Evolutionary conservation across 2,888 invertebrate species (phyloP), one percentile per base, ranked within the genome.

Genomic region (Caradrina kadenii): DNA sequence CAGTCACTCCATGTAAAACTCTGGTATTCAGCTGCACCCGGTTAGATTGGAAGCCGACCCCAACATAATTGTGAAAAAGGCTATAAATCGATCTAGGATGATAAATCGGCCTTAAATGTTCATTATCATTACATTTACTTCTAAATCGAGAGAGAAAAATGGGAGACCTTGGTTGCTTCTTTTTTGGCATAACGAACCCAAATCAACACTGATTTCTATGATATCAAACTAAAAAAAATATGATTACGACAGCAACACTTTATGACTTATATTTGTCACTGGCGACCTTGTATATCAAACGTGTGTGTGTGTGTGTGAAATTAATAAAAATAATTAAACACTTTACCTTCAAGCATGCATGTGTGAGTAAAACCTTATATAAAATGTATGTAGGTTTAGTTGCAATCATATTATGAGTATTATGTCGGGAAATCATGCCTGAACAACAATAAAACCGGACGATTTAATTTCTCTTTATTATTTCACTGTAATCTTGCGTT

Each of bases 251-350:
- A 19, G 26, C 11, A 21, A 52, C n/a, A 26, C 53, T 52, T 45
- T 15, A 59, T 39, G 13, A 0, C 22, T 15, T 50, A 45, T 50
- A 55, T 58, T 73, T 76, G 67, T 73, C 73, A 66, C 31, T 48
- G 15, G 22, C 11, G 63, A 63, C 80, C 75, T 79, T 68, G 67
- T 50, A 31, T 19, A 21, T 13, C 15, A 7, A 31, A 13, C 11
- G 21, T 17, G 70, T 60, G 50, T 61, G 60, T 60, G 66, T 79
- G 56, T 48, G 48, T 50, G 55, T 22, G 35, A 7, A 7, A 6
- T 8, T 8, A 54, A 74, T 69, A 80, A 74, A 82, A 73, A 63
- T 78, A 80, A 81, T 77, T 80, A 77, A 80, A 80, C 66, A 61
- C 52, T 42, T 63, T 39, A 55, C 64, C 53, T 74, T 74, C 56